Percentiles rank a stretch among this genome's conserved stretches.
These are phyloP conservation scores for Priocnemis perturbator DNA, from an alignment of 2,888 invertebrate genomes.

Conservation along the genomic window DNA sequence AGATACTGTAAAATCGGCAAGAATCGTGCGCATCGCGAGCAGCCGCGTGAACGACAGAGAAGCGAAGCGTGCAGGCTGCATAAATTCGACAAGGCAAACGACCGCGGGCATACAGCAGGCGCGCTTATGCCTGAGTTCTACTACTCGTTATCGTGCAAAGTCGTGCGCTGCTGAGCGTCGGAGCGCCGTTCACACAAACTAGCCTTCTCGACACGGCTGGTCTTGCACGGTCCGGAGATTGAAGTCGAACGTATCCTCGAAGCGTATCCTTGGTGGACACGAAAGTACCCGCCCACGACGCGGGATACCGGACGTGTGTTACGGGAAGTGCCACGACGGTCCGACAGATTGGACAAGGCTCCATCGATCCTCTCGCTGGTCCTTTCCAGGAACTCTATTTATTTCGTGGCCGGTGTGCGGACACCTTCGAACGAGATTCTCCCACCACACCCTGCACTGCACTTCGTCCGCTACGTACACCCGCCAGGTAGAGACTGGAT, in stretches of 20 bases:
- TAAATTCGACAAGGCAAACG: no score
- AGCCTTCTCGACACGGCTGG: no score
- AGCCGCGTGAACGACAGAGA: no score
- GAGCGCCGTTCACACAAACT: no score
- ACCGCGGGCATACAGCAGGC: no score
- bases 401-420: slow-evolving; percentile 28
- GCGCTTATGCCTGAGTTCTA: no score
- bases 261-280: slow-evolving; percentile 11
- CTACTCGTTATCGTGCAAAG: no score
- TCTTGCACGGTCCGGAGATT: slow-evolving; percentile 5
- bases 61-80: no score
- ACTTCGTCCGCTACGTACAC: no score
- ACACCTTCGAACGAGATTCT: slow-evolving; percentile 32
- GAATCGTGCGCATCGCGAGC: no score
- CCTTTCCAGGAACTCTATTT: slow-evolving; percentile 46
- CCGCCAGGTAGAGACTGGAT: slow-evolving; percentile 9
- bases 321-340: slow-evolving; percentile 22
- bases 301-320: slow-evolving; percentile 17
- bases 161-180: no score
- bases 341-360: slow-evolving; percentile 54
- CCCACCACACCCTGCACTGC: neutral
- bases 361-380: slow-evolving; percentile 53
- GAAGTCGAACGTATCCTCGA: slow-evolving; percentile 8
- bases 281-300: slow-evolving; percentile 6
- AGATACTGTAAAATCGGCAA: no score